Evolutionary conservation across 2,113 vertebrate genomes (phyloP).

Genomic region (Baryphthengus martii): DNA sequence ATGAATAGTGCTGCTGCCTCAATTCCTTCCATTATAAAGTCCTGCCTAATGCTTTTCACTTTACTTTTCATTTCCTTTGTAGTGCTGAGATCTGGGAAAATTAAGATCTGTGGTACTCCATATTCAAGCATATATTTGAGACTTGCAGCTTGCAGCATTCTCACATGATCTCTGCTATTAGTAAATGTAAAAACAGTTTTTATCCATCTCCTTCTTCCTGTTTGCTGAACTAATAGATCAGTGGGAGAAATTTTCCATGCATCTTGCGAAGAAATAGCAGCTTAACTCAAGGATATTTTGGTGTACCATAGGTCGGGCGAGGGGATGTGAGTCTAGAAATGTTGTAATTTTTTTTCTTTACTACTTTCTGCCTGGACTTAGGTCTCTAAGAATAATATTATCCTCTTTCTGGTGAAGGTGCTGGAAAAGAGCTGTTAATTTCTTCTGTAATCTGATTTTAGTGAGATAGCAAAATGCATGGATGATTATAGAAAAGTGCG

Average conservation of each 20-base stretch:
- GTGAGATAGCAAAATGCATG: background rate
- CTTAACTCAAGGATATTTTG: slow-evolving; percentile 25
- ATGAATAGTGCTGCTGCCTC: slow-evolving; percentile 58
- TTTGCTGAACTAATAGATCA: slow-evolving; percentile 36
- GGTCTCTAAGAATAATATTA: background rate
- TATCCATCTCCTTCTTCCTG: background rate
- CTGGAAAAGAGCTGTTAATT: background rate
- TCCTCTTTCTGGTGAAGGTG: background rate
- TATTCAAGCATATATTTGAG: slow-evolving; percentile 26
- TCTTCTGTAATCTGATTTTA: background rate
- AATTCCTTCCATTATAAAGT: slow-evolving; percentile 44
- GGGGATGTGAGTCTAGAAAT: background rate
- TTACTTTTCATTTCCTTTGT: slow-evolving; percentile 54
- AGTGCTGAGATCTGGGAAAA: slow-evolving; percentile 53
- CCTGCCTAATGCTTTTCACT: slow-evolving; percentile 50
- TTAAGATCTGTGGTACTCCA: slow-evolving; percentile 28
- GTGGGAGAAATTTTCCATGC: slow-evolving; percentile 25
- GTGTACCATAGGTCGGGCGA: background rate
- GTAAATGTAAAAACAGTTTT: slow-evolving; percentile 15
- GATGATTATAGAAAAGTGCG: background rate
- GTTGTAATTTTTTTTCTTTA: background rate
- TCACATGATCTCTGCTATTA: slow-evolving; percentile 35
- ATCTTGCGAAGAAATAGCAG: slow-evolving; percentile 12
- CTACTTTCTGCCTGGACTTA: background rate
- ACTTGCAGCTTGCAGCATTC: slow-evolving; percentile 32